These are phyloP conservation scores for Entelurus aequoreus DNA, from an alignment of 2,113 vertebrate species.

Conservation along the genomic window DNA sequence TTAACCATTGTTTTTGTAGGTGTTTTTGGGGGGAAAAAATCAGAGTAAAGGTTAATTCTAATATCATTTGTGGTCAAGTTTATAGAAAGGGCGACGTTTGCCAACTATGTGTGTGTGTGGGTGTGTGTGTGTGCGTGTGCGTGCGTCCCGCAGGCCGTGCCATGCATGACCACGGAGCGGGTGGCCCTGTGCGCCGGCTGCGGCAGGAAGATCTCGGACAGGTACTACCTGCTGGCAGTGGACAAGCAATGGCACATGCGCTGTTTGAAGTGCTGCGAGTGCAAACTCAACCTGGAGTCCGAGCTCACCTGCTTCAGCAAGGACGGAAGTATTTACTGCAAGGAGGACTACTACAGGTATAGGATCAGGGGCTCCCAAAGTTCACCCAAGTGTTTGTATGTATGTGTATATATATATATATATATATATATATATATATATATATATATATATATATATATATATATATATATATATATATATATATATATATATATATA, in stretches of 20 bases:
- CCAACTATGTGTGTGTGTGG: background rate
- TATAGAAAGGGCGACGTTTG: no score
- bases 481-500: no score
- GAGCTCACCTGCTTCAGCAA: slow-evolving; percentile 99
- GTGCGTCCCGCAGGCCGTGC: slow-evolving; percentile 77
- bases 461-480: no score
- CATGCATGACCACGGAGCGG: slow-evolving; percentile 87
- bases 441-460: no score
- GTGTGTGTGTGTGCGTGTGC: background rate
- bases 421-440: no score
- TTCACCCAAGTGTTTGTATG: no score
- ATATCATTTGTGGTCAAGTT: no score
- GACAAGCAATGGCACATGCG: slow-evolving; percentile 99
- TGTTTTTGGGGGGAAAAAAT: no score
- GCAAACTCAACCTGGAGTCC: slow-evolving; percentile 96
- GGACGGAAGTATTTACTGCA: slow-evolving; percentile 98
- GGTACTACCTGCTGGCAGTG: slow-evolving; percentile 97
- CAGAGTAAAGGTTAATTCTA: no score
- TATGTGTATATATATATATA: no score
- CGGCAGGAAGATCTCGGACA: slow-evolving; percentile 93
- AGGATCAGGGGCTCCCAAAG: slow-evolving; percentile 10
- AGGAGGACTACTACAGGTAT: slow-evolving; percentile 97
- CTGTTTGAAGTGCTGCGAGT: slow-evolving; percentile 96
- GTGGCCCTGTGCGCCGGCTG: slow-evolving; percentile 95
- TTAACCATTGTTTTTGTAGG: no score